phyloP scores from a whole-genome alignment of 53 echinoderm and acorn worm genomes.

The Stichopus horrens region DNA sequence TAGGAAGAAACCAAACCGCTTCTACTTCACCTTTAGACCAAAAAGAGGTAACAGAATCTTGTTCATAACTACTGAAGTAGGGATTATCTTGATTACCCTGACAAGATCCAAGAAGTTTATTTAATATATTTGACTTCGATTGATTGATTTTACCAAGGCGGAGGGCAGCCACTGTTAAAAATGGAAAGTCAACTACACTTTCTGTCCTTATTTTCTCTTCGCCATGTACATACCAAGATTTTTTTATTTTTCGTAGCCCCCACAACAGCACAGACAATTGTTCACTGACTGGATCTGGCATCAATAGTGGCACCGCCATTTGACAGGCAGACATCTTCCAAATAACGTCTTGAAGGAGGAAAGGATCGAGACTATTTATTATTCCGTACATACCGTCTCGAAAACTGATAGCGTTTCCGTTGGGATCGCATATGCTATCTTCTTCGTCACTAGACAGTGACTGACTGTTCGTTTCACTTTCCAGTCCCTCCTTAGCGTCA shows the following conservation, averaged over 20 bases:
- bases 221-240: background rate
- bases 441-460: background rate
- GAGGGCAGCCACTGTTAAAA: background rate
- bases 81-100: background rate
- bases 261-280: background rate
- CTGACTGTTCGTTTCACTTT: background rate
- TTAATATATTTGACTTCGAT: background rate
- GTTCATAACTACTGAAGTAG: background rate
- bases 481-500: background rate
- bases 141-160: background rate
- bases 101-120: background rate
- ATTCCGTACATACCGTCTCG: background rate
- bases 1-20: background rate
- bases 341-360: background rate
- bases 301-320: background rate
- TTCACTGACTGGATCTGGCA: background rate
- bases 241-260: background rate
- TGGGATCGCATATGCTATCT: background rate
- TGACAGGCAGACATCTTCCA: background rate
- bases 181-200: background rate
- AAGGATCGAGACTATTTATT: background rate
- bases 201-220: background rate
- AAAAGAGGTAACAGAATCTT: background rate
- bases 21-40: constrained; percentile 7
- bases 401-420: background rate